Conservation (phyloP, 2,113 vertebrate genomes). For the Phoenicopterus ruber region DNA sequence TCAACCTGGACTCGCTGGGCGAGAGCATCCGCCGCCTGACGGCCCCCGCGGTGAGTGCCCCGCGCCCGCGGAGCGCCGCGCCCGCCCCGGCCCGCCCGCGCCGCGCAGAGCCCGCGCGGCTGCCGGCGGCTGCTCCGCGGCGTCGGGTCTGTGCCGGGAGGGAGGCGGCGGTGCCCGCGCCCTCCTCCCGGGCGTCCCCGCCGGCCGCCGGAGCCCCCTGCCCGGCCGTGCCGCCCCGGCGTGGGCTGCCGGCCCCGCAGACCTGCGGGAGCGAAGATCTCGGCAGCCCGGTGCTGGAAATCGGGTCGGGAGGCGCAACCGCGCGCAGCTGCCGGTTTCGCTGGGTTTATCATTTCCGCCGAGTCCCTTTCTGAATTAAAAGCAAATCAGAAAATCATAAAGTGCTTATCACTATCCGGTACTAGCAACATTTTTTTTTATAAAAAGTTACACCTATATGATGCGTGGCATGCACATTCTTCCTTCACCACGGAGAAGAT, state of each 20-base stretch:
- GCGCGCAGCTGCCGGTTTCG: not conserved
- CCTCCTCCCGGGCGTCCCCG: not conserved
- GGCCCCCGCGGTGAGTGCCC: conserved; percentile 87
- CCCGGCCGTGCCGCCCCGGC: not conserved
- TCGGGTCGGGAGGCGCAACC: not conserved
- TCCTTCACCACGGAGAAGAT: not conserved
- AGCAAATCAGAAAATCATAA: not conserved
- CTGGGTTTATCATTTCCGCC: not conserved
- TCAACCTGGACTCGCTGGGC: conserved; percentile 94
- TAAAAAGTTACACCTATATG: not conserved
- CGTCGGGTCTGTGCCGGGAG: not conserved
- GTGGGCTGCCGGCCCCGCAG: not conserved
- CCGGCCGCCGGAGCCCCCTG: not conserved
- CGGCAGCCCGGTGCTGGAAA: not conserved
- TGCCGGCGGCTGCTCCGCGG: not conserved
- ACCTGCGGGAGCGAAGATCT: not conserved
- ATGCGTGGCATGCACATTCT: not conserved
- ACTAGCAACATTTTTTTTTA: no score
- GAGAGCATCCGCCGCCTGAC: conserved; percentile 92
- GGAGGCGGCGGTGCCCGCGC: not conserved
- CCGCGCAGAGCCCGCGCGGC: not conserved
- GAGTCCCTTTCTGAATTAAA: not conserved
- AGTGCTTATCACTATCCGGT: not conserved
- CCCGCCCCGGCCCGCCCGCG: not conserved
- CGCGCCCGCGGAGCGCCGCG: not conserved